Evolutionary conservation across 2,797 vertebrate genomes (phyloP).

Genomic region (Muscicapa striata): DNA sequence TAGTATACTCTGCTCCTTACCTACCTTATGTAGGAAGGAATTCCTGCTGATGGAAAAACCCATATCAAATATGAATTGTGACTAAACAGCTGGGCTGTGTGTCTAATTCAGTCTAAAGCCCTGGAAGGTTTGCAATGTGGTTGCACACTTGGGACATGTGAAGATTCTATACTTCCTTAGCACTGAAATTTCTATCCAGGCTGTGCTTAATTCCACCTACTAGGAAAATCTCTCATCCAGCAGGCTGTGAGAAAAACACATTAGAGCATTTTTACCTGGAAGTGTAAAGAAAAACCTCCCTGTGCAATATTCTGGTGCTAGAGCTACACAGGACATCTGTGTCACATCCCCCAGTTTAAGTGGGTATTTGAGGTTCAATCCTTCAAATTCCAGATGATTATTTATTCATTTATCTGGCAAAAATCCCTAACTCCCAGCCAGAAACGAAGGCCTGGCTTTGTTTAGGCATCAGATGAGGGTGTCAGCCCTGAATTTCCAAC

Average conservation of each 20-base stretch:
- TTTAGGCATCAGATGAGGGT: background rate
- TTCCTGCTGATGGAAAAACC: background rate
- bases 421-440: background rate
- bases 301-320: fast-evolving
- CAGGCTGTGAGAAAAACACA: background rate
- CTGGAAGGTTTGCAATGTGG: background rate
- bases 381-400: background rate
- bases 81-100: background rate
- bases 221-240: background rate
- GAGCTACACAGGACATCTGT: background rate
- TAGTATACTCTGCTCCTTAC: background rate
- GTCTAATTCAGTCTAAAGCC: background rate
- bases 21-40: background rate
- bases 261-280: background rate
- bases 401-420: background rate
- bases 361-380: background rate
- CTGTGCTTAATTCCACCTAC: background rate
- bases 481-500: background rate
- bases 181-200: background rate
- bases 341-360: background rate
- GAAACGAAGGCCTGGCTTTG: background rate
- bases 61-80: background rate
- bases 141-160: background rate
- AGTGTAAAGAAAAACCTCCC: background rate
- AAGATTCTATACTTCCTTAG: background rate